These are phyloP conservation scores for Pelobates cultripes DNA, from an alignment of 2,797 vertebrate species.

Conservation along the genomic window DNA sequence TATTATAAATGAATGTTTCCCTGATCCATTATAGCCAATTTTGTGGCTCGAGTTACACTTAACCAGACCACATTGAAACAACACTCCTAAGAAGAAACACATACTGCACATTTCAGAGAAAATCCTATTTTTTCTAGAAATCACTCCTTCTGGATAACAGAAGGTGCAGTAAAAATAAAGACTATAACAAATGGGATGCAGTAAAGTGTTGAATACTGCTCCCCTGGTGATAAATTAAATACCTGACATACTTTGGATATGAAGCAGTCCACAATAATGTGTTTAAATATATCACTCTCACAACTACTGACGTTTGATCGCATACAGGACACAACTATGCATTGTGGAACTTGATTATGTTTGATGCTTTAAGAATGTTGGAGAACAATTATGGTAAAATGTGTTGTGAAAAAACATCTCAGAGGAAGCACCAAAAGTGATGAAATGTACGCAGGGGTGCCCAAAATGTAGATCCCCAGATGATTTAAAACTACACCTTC, in stretches of 20 bases:
- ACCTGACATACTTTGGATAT: constrained; percentile 7
- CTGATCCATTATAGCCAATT: neutral
- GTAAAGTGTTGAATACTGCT: neutral
- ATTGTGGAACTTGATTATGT: constrained; percentile 9
- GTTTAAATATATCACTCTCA: neutral
- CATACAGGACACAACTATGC: neutral
- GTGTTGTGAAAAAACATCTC: too few relatives aligned
- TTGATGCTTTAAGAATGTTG: neutral
- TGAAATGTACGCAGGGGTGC: too few relatives aligned
- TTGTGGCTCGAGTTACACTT: neutral
- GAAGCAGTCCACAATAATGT: neutral
- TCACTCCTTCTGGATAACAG: neutral
- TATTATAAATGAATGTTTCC: neutral
- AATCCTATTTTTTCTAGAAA: neutral
- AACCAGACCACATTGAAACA: neutral
- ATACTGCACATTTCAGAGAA: neutral
- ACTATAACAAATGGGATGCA: neutral
- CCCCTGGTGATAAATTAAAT: constrained; percentile 8
- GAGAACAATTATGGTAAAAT: too few relatives aligned
- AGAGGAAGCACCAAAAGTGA: too few relatives aligned
- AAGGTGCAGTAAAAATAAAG: neutral
- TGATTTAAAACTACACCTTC: too few relatives aligned
- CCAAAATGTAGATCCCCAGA: too few relatives aligned
- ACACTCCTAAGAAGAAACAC: too few relatives aligned
- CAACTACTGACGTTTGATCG: neutral